Base-by-base conservation (phyloP, 2,797 vertebrate species). In the Pterois miles region DNA sequence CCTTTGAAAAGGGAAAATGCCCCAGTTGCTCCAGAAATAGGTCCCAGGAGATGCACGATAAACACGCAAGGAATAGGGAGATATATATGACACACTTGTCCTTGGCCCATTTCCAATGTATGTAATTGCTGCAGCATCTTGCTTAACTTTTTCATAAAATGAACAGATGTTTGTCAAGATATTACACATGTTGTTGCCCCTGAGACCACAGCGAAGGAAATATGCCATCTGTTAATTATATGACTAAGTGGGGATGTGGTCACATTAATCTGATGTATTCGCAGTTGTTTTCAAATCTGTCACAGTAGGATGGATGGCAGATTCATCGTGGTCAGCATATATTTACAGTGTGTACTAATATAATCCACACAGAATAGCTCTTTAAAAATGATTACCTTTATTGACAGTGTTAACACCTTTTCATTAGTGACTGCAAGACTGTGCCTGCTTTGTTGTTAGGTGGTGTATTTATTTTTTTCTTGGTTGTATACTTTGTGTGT, bases 161-260 rank as follows among this genome's bases (percentile, higher is more conserved):
- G 62, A 65, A 56, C 83, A 78, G 58, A 70, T 84, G 78, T 73
- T 79, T 84, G 82, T 78, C 54, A 68, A 38, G 40, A 71, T 56
- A 29, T 53, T 71, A 59, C 54, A 77, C 40, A 67, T 69, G 68
- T 81, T 78, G 70, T 43, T 74, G 23, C 54, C 60, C n/a, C 65
- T 46, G 70, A 81, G 67, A 83, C 65, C n/a, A 48, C 36, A 76
- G 36, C 20, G 69, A 79, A 83, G 8, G 2, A 68, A 81, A 78
- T 65, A 36, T 72, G 40, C 81, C 78, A 89, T 85, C 86, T 90
- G 82, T 59, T 79, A 73, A 82, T 80, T 60, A 77, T 85, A 76
- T 29, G 13, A 83, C 57, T 74, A 73, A 86, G 80, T 4, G 0
- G 14, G 14, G 23, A 79, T 22, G 16, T 31, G 25, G 58, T 59